Evolutionary conservation across 2,888 invertebrate genomes (phyloP), one percentile per base, ranked within the genome.

Genomic region (Mylabris sibirica): DNA sequence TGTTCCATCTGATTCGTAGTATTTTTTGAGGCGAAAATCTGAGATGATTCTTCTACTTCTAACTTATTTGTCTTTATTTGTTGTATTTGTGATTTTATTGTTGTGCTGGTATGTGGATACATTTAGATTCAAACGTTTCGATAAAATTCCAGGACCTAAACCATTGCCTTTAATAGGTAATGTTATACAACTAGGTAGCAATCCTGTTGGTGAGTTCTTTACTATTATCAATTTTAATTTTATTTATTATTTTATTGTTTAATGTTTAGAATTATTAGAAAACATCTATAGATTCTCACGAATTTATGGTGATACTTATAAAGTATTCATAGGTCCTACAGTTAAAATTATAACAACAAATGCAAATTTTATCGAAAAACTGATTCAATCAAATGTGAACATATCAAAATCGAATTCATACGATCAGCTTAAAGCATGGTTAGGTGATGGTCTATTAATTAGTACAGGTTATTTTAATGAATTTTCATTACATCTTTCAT

Each of bases 371-470:
- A 66, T 66, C 3, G 62, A 66, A 60, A 14, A 12, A 14, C 20
- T 71, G 6, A n/a, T 67, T 2, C 64, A 38, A 30, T 71, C 71
- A 12, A 59, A 59, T 41, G 49, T 61, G 2, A 64, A 64, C 12
- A 66, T 71, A 5, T 62, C 64, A 24, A 86, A 85, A 74, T 80
- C 83, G 63, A 1, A 17, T 0, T 6, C 80, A 0, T 86, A 85
- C 59, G 26, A 77, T 38, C 68, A 78, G 11, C 68, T 84, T 5
- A 72, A 78, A 44, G 79, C 81, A 12, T 86, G 85, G 85, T 76
- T 86, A 9, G 72, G 77, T 9, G 80, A 79, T 6, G 85, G 85
- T 63, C 77, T 86, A 60, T 76, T 86, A 0, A 84, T 84, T 5
- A 84, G 84, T 63, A 75, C 78, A 75, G 84, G 85, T 84, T 73